Conservation (phyloP, 2,888 invertebrate species). For the Dermolepida albohirtum region DNA sequence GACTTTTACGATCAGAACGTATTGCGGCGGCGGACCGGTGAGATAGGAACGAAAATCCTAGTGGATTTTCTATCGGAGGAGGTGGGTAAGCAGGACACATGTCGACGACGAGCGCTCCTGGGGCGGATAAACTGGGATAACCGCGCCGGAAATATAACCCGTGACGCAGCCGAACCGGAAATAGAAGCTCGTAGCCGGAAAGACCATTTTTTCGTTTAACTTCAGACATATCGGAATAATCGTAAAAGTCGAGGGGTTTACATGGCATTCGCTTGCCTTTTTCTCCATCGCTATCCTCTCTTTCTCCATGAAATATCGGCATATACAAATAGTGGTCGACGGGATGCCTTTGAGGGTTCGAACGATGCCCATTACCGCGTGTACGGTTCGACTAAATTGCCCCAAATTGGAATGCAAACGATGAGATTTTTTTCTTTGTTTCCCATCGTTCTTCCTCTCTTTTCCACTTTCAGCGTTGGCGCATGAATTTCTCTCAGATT, state of each 20-base stretch:
- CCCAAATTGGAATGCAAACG: constrained; percentile 42
- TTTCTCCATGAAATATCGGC: constrained; percentile 49
- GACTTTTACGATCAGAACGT: constrained; percentile 57
- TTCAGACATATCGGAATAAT: constrained; percentile 57
- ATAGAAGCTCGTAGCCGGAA: constrained; percentile 63
- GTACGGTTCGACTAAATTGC: constrained; percentile 34
- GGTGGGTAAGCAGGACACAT: constrained; percentile 71
- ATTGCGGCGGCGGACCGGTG: constrained; percentile 55
- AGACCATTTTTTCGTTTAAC: constrained; percentile 45
- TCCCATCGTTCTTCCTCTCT: constrained; percentile 19
- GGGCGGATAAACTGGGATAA: constrained; percentile 71
- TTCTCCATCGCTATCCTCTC: constrained; percentile 26
- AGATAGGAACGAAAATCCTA: constrained; percentile 58
- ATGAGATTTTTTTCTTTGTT: constrained; percentile 32
- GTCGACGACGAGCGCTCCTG: constrained; percentile 69
- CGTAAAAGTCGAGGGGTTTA: constrained; percentile 55
- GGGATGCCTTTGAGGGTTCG: constrained; percentile 44
- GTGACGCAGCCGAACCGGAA: constrained; percentile 66
- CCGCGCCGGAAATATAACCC: constrained; percentile 69
- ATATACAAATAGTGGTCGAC: constrained; percentile 54
- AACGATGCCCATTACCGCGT: constrained; percentile 37
- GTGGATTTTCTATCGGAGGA: constrained; percentile 55
- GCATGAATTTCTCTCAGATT: constrained; percentile 55
- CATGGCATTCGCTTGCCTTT: constrained; percentile 33
- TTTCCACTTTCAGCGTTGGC: constrained; percentile 31